A percentile compares a stretch with the other conserved stretches of the same genome.
Evolutionary conservation across 2,888 invertebrate species (phyloP).

Genomic region (Candidula unifasciata): DNA sequence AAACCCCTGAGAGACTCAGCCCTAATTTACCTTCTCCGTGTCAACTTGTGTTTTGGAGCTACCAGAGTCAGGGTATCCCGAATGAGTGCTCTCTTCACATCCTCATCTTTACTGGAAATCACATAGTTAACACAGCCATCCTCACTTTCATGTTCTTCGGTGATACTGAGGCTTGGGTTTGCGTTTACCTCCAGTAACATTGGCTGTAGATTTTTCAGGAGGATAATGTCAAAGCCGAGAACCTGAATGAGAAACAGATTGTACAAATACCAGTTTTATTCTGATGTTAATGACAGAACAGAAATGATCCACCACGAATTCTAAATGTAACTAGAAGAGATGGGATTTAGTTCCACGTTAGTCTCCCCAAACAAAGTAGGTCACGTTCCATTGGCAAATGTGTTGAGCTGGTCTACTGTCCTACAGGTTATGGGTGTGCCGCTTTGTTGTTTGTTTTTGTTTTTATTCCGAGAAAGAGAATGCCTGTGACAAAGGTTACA

Average conservation of each 20-base stretch:
- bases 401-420: too few relatives aligned
- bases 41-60: slow-evolving; percentile 68
- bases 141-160: slow-evolving; percentile 73
- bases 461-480: too few relatives aligned
- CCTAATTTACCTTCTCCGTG: slow-evolving; percentile 45
- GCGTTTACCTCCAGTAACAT: slow-evolving; percentile 80
- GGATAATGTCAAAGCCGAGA: slow-evolving; percentile 79
- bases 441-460: too few relatives aligned
- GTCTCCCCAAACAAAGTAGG: too few relatives aligned
- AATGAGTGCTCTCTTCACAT: slow-evolving; percentile 79
- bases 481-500: too few relatives aligned
- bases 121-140: slow-evolving; percentile 71
- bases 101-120: slow-evolving; percentile 75
- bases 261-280: slow-evolving; percentile 1
- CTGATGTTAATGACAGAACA: too few relatives aligned
- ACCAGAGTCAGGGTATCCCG: slow-evolving; percentile 78
- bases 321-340: too few relatives aligned
- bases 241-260: slow-evolving; percentile 72
- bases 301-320: too few relatives aligned
- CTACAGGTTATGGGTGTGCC: too few relatives aligned
- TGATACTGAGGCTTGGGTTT: slow-evolving; percentile 77
- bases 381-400: too few relatives aligned
- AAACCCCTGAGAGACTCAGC: too few relatives aligned
- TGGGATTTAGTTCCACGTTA: too few relatives aligned
- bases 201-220: slow-evolving; percentile 77